Percentiles rank a stretch among this genome's conserved stretches.
phyloP scores from a whole-genome alignment of 2,797 vertebrate species.

The Taeniopygia guttata region DNA sequence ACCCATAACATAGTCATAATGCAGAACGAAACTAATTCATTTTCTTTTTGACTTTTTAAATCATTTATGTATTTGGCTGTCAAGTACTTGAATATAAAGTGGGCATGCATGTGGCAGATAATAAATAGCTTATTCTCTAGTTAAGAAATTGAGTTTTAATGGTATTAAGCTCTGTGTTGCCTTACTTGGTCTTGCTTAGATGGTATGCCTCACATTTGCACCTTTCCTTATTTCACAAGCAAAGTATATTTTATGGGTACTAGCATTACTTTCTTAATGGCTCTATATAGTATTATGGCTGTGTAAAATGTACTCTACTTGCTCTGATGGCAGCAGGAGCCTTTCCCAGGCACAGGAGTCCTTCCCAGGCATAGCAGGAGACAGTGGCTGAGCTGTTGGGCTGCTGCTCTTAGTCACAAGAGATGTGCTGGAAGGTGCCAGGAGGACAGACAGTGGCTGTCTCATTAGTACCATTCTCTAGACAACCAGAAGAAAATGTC shows the following conservation, averaged over 20 bases:
- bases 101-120: not conserved
- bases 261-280: not conserved
- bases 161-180: not conserved
- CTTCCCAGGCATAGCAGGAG: not conserved
- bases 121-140: constrained; percentile 27
- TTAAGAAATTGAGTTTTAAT: constrained; percentile 49
- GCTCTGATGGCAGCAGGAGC: not conserved
- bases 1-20: not conserved
- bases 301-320: not conserved
- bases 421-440: not conserved
- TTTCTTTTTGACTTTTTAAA: constrained; percentile 56
- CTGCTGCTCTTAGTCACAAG: not conserved
- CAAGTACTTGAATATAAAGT: constrained; percentile 52
- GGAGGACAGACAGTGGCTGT: not conserved
- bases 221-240: not conserved
- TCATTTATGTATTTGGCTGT: constrained; percentile 37
- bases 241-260: not conserved
- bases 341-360: not conserved
- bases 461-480: not conserved
- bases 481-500: not conserved
- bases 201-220: not conserved
- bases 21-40: constrained; percentile 36
- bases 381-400: not conserved
- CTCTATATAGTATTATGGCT: not conserved
- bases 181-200: not conserved